Evolutionary conservation across 2,888 invertebrate species (phyloP), one percentile per base, ranked within the genome.

Genomic region (Sericinus montela): DNA sequence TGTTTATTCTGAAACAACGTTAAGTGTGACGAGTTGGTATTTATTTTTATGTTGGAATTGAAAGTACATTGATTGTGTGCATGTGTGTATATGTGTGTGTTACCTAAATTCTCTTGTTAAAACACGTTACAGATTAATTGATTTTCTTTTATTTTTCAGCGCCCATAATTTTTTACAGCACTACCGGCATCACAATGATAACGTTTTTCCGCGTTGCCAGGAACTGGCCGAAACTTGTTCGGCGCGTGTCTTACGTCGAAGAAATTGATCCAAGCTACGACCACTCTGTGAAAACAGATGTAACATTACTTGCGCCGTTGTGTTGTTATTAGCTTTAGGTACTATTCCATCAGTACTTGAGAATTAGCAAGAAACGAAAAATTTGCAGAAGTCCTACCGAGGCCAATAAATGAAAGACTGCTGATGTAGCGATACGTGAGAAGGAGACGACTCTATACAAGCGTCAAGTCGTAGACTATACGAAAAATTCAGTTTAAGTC

Each of bases 91-190:
- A n/a, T n/a, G n/a, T n/a, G n/a, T n/a, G n/a, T 19, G 19, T 19
- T 3, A 19, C 19, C 5, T 19, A 19, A 2, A 19, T 19, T 19
- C 19, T 19, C 2, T 19, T 19, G 19, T 19, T 19, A 19, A 3
- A 5, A 19, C 19, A 19, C 19, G 19, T 19, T 19, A 19, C n/a
- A 19, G 19, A 19, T 19, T 3, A 3, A 19, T 19, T 19, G 19
- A 19, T 19, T 19, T 2, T 19, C 19, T 25, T 25, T 25, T 7
- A 15, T 4, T 36, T 67, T 69, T 8, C 62, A 87, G 86, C 80
- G 0, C 69, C 81, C 29, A 56, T 80, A 10, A 76, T 86, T 53
- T 86, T 85, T 57, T 85, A 83, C 58, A 62, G 59, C 0, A 80
- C 78, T 0, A 71, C 82, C 0, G 75, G 78, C 30, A 59, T 81